Percentiles rank a stretch among this genome's conserved stretches.
phyloP scores from a whole-genome alignment of 1,140 invertebrate species.

The Drosophila guanche region DNA sequence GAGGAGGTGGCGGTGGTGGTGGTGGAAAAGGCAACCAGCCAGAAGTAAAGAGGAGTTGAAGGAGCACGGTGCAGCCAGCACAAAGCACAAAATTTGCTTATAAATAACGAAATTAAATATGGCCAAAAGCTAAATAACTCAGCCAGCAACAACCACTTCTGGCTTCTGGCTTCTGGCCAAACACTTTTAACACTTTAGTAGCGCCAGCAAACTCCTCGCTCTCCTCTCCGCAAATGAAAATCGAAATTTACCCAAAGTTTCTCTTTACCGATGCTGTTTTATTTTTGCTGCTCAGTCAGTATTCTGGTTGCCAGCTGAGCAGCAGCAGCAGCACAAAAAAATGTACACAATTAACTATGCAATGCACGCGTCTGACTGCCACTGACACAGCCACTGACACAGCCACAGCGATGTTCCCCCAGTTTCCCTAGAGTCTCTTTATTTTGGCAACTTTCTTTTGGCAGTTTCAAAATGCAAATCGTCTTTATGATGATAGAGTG shows the following conservation, averaged over 20 bases:
- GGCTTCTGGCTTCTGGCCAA: conserved; percentile 15
- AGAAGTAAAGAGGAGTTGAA: conserved; percentile 10
- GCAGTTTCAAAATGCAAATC: conserved; percentile 72
- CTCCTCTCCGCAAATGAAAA: conserved; percentile 16
- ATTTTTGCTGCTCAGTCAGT: conserved; percentile 20
- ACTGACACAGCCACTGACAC: not conserved
- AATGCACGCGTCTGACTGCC: conserved; percentile 64
- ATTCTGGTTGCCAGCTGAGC: conserved; percentile 38
- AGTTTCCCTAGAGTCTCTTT: conserved; percentile 25
- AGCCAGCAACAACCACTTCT: conserved; percentile 16
- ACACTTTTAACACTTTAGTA: conserved; percentile 64
- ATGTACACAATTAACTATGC: conserved; percentile 77
- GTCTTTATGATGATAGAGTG: conserved; percentile 57
- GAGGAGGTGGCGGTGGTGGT: conserved; percentile 22
- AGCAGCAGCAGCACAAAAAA: conserved; percentile 48
- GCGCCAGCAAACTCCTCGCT: conserved; percentile 19
- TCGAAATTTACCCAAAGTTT: conserved; percentile 43
- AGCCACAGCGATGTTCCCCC: conserved; percentile 16
- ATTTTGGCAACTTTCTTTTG: conserved; percentile 75
- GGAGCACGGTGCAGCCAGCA: conserved; percentile 10
- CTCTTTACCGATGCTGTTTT: conserved; percentile 34
- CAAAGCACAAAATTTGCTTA: conserved; percentile 65
- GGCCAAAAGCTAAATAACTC: conserved; percentile 67
- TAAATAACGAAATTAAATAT: conserved; percentile 81
- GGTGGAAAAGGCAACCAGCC: conserved; percentile 16